Percentiles rank a stretch among this genome's conserved stretches.
Conservation (phyloP, 2,888 invertebrate genomes). For the Sisyra nigra region DNA sequence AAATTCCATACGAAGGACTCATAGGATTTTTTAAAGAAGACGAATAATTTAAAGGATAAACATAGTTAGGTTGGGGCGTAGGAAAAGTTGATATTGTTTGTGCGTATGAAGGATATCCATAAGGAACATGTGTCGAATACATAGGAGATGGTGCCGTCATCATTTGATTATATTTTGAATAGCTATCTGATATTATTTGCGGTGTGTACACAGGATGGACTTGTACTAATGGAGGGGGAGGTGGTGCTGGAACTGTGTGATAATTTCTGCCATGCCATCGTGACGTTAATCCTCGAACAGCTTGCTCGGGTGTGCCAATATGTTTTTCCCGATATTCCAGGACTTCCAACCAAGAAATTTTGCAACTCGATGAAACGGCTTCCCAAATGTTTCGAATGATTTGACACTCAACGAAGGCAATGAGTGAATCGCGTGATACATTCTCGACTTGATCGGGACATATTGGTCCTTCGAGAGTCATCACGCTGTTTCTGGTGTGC, state of each 20-base stretch:
- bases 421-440: conserved; percentile 68
- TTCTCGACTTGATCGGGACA: conserved; percentile 67
- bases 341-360: conserved; percentile 49
- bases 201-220: conserved; percentile 15
- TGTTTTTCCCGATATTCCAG: conserved; percentile 40
- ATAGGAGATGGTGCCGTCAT: conserved; percentile 14
- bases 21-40: too few species aligned
- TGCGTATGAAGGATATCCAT: conserved; percentile 12
- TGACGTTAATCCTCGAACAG: conserved; percentile 31
- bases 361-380: conserved; percentile 37
- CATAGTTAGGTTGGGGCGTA: conserved; percentile 7
- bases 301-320: conserved; percentile 35
- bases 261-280: conserved; percentile 27
- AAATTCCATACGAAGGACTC: too few species aligned
- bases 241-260: conserved; percentile 15
- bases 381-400: conserved; percentile 67
- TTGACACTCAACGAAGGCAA: conserved; percentile 79
- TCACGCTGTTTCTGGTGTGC: conserved; percentile 33
- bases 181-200: conserved; percentile 1
- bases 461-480: conserved; percentile 53
- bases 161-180: conserved; percentile 14
- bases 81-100: conserved; percentile 11
- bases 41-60: too few species aligned
- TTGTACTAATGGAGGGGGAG: conserved; percentile 13
- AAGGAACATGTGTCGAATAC: conserved; percentile 13